Conservation (phyloP, 2,113 vertebrate genomes). For the Scortum barcoo region DNA sequence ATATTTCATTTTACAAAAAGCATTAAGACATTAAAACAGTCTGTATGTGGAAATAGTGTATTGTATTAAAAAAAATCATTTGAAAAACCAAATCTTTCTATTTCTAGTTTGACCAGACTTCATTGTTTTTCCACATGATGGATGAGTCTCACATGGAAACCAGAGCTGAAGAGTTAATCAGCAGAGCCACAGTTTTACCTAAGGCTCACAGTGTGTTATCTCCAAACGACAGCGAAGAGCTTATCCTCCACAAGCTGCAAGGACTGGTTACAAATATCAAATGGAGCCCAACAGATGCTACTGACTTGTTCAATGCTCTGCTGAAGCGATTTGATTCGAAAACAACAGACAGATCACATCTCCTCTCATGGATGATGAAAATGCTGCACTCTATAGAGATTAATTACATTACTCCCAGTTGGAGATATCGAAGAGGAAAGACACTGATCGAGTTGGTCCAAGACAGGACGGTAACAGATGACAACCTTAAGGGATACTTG, state of each 20-base stretch:
- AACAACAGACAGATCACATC: conserved; percentile 1
- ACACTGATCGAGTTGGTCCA: not conserved
- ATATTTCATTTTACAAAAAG: too few species aligned
- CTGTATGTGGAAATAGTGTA: too few species aligned
- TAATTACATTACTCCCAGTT: conserved; percentile 52
- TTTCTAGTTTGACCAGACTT: conserved; percentile 1
- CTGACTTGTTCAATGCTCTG: conserved; percentile 55
- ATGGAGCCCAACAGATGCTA: conserved; percentile 10
- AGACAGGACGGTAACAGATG: not conserved
- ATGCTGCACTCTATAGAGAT: conserved; percentile 69
- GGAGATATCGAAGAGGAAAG: rapidly evolving
- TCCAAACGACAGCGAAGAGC: not conserved
- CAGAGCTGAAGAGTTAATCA: not conserved
- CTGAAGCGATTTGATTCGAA: conserved; percentile 43
- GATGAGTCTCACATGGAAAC: not conserved
- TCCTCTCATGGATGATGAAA: conserved; percentile 52
- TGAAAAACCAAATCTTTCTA: too few species aligned
- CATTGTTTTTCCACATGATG: not conserved
- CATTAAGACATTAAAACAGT: too few species aligned
- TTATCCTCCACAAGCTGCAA: conserved; percentile 42
- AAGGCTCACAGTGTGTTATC: too few species aligned
- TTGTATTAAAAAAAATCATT: too few species aligned
- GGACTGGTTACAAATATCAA: conserved; percentile 54
- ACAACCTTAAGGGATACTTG: not conserved
- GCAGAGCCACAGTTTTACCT: not conserved